Percentiles rank a stretch among this genome's conserved stretches.
Conservation (phyloP, 2,888 invertebrate genomes). For the Portevinia maculata region DNA sequence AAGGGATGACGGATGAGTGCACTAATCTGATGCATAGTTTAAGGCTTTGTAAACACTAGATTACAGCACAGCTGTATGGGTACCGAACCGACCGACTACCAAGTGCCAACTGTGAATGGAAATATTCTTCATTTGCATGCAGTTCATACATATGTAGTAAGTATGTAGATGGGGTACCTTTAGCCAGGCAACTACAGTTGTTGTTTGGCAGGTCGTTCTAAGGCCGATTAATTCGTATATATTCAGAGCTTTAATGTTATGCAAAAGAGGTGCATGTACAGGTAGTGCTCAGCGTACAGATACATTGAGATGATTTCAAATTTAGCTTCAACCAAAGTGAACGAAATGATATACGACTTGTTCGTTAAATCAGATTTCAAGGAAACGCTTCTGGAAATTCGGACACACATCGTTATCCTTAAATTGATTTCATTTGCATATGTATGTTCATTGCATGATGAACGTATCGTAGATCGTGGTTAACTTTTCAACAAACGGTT, state of each 20-base stretch:
- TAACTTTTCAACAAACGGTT: constrained; percentile 7
- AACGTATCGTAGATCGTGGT: constrained; percentile 9
- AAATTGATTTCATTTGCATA: constrained; percentile 67
- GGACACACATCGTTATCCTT: constrained; percentile 65
- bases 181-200: constrained; percentile 1
- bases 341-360: constrained; percentile 65
- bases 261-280: constrained; percentile 62
- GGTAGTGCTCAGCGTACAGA: constrained; percentile 34
- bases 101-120: constrained; percentile 23
- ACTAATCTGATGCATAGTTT: constrained; percentile 71
- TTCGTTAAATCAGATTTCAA: constrained; percentile 65
- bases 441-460: constrained; percentile 15
- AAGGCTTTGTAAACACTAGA: constrained; percentile 66
- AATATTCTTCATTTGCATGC: constrained; percentile 57
- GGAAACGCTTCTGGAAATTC: constrained; percentile 59
- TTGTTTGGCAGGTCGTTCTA: constrained; percentile 53
- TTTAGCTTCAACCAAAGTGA: constrained; percentile 40
- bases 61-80: constrained; percentile 48
- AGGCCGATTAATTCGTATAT: constrained; percentile 59
- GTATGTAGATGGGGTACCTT: constrained; percentile 25
- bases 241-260: constrained; percentile 57
- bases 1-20: constrained; percentile 65
- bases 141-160: constrained; percentile 33
- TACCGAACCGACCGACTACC: constrained; percentile 8
- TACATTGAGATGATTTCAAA: constrained; percentile 60